Evolutionary conservation across 2,888 invertebrate species (phyloP), one percentile per base, ranked within the genome.

Genomic region (Pristionchus japonicus): DNA sequence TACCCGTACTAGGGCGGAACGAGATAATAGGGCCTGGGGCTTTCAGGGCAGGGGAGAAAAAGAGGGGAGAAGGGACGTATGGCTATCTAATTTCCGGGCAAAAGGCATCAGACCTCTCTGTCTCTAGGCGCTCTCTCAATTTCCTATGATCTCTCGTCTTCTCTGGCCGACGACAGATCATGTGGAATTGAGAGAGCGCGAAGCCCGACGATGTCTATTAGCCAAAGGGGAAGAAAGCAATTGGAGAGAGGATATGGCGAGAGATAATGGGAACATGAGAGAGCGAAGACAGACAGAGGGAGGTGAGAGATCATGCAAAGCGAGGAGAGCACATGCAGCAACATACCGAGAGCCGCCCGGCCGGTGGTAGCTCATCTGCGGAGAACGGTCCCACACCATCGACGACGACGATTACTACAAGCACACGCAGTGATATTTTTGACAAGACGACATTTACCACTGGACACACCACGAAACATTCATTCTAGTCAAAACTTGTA

Each of bases 61-160:
- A 83, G 82, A 37, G n/a, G n/a, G n/a, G n/a, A n/a, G n/a, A n/a
- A n/a, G n/a, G 20, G 82, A 52, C 82, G 20, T 83, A 83, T 83
- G 82, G 82, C 82, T 83, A 83, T 83, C 82, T 83, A 83, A 83
- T 83, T 83, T 83, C 82, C 82, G 40, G 57, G 77, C 82, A 83
- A 83, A 83, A 83, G 82, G 82, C 82, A 83, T 11, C 49, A 20
- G 13, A 15, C 74, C 20, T 43, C n/a, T 0, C 70, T 13, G 13
- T 74, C 40, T 74, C 77, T 77, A 6, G 43, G 77, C 77, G 77
- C 77, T 77, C 77, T 77, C 77, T 77, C 77, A 77, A 11, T 27
- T 11, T 20, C 37, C 43, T 13, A 6, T 47, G 77, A 3, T 77
- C 40, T 77, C 77, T 77, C 47, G 43, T 11, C 15, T 77, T 77